phyloP scores from a whole-genome alignment of 2,888 invertebrate species.

The Neocrepidodera transversa region DNA sequence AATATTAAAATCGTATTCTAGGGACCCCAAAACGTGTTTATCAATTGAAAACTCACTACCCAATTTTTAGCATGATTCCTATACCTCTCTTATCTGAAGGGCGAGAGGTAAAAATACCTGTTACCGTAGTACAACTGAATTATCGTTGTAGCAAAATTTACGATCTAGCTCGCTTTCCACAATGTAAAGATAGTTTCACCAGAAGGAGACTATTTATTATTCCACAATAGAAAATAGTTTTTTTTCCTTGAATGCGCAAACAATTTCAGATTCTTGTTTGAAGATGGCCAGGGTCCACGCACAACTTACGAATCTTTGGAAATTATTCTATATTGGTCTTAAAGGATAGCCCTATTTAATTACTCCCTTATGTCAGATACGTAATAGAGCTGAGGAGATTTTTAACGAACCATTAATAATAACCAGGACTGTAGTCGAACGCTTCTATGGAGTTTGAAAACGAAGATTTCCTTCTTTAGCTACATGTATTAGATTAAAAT shows the following conservation, averaged over 20 bases:
- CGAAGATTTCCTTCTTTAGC: conserved; percentile 42
- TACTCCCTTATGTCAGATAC: conserved; percentile 1
- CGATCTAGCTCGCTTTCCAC: no score
- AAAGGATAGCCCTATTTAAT: conserved; percentile 11
- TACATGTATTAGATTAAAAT: conserved; percentile 18
- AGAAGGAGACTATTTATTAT: conserved; percentile 4
- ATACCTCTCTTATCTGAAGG: no score
- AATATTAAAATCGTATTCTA: no score
- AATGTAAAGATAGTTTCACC: background rate
- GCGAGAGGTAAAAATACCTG: no score
- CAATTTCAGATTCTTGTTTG: conserved; percentile 44
- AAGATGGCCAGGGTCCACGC: conserved; percentile 46
- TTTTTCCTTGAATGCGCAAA: conserved; percentile 46
- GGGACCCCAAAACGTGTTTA: no score
- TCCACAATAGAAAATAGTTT: conserved; percentile 19
- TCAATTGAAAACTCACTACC: no score
- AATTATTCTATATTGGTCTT: conserved; percentile 12
- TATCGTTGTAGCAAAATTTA: no score
- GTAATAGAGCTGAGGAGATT: conserved; percentile 6
- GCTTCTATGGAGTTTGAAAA: conserved; percentile 45
- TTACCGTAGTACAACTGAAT: no score
- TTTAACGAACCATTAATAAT: conserved; percentile 22
- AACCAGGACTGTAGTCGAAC: conserved; percentile 47
- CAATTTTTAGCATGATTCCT: no score
- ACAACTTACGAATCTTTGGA: conserved; percentile 30